These are phyloP conservation scores for Lasioglossum zephyrum DNA, from an alignment of 2,888 invertebrate species.

Conservation along the genomic window DNA sequence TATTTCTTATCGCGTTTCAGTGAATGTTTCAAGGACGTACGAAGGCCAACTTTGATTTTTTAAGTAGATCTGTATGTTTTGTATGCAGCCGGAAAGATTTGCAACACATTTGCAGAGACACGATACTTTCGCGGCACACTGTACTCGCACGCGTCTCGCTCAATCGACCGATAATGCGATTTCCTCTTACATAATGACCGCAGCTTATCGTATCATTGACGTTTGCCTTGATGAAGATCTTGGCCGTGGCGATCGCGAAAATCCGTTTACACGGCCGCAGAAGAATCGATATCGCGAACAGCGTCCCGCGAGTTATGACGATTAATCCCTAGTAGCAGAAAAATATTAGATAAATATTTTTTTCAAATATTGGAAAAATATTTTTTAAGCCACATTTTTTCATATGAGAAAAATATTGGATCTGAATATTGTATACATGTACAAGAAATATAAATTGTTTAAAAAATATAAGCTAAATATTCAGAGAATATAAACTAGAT, in stretches of 20 bases:
- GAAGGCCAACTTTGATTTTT: background rate
- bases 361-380: too few relatives aligned
- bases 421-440: too few relatives aligned
- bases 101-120: background rate
- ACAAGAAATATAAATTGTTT: too few relatives aligned
- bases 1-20: too few relatives aligned
- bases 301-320: conserved; percentile 17
- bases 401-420: too few relatives aligned
- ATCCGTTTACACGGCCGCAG: conserved; percentile 52
- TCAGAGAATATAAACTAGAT: too few relatives aligned
- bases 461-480: too few relatives aligned
- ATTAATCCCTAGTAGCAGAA: background rate
- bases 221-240: conserved; percentile 60
- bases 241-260: conserved; percentile 51
- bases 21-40: background rate
- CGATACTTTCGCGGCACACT: background rate
- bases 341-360: too few relatives aligned
- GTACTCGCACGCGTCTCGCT: conserved; percentile 19
- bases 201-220: conserved; percentile 50
- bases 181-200: conserved; percentile 50
- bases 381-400: too few relatives aligned
- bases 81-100: background rate
- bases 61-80: background rate
- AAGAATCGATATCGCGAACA: conserved; percentile 46
- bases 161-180: conserved; percentile 56